A percentile compares a stretch with the other conserved stretches of the same genome.
Conservation (phyloP, 2,888 invertebrate species). For the Drosophila nr. medialis region DNA sequence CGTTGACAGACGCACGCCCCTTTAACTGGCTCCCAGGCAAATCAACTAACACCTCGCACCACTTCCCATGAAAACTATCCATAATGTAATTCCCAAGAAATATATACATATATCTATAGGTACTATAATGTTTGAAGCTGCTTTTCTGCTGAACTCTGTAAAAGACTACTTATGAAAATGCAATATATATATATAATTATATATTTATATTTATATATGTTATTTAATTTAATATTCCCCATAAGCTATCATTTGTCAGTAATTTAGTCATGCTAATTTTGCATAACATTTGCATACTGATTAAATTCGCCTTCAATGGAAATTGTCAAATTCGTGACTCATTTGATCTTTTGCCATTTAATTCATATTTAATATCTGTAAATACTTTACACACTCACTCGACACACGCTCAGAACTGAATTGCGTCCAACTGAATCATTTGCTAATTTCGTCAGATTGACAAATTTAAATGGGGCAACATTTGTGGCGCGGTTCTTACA, state of each 20-base stretch:
- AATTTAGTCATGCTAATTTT: background rate
- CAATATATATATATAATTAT: too few relatives aligned
- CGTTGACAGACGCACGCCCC: slow-evolving; percentile 69
- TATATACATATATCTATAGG: background rate
- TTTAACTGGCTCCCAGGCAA: slow-evolving; percentile 48
- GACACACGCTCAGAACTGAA: background rate
- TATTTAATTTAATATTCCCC: background rate
- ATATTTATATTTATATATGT: background rate
- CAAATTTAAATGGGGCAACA: background rate
- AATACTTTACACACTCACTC: background rate
- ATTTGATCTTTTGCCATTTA: background rate
- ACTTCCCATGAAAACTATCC: background rate
- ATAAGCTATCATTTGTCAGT: background rate
- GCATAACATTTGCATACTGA: too few relatives aligned
- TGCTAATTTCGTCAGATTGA: background rate
- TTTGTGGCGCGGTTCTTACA: background rate
- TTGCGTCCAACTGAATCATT: background rate
- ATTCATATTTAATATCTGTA: background rate
- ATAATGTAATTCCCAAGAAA: background rate
- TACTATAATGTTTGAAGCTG: background rate
- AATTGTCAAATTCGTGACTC: too few relatives aligned
- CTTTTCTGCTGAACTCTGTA: background rate
- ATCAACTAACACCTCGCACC: slow-evolving; percentile 1
- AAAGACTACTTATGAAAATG: too few relatives aligned
- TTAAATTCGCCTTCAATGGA: too few relatives aligned